phyloP scores from a whole-genome alignment of 2,888 invertebrate species.

The Hypena proboscidalis region DNA sequence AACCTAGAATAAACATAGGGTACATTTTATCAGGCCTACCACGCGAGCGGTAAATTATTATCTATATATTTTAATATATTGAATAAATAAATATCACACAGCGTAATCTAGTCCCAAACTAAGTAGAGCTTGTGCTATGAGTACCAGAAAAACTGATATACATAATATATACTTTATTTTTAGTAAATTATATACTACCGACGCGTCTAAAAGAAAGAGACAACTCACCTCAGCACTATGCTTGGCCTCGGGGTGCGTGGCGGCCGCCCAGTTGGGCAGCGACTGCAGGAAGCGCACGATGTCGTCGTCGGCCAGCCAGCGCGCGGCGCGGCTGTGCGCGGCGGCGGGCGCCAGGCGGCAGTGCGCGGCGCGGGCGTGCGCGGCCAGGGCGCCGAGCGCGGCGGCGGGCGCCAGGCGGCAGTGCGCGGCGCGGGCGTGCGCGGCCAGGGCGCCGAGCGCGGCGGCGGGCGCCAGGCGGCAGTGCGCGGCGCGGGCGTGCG shows the following conservation, averaged over 20 bases:
- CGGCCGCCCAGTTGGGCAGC: conserved; percentile 70
- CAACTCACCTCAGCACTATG: conserved; percentile 40
- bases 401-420: conserved; percentile 32
- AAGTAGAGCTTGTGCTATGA: too few species aligned
- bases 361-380: conserved; percentile 22
- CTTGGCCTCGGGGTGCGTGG: conserved; percentile 24
- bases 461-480: conserved; percentile 55
- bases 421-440: conserved; percentile 47
- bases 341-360: conserved; percentile 47
- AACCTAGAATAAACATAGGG: too few species aligned
- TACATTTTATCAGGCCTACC: too few species aligned
- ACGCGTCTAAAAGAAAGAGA: too few species aligned
- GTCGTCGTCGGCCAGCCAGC: conserved; percentile 96
- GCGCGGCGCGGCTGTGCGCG: conserved; percentile 54
- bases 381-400: conserved; percentile 46
- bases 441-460: conserved; percentile 49
- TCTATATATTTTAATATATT: too few species aligned
- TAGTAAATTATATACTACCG: too few species aligned
- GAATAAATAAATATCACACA: too few species aligned
- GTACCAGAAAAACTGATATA: too few species aligned
- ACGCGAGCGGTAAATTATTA: too few species aligned
- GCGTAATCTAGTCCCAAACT: too few species aligned
- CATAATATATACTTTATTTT: too few species aligned
- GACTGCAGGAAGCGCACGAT: conserved; percentile 96
- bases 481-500: conserved; percentile 53